phyloP scores from a whole-genome alignment of 2,888 invertebrate species.

The Cremastinae sp. region DNA sequence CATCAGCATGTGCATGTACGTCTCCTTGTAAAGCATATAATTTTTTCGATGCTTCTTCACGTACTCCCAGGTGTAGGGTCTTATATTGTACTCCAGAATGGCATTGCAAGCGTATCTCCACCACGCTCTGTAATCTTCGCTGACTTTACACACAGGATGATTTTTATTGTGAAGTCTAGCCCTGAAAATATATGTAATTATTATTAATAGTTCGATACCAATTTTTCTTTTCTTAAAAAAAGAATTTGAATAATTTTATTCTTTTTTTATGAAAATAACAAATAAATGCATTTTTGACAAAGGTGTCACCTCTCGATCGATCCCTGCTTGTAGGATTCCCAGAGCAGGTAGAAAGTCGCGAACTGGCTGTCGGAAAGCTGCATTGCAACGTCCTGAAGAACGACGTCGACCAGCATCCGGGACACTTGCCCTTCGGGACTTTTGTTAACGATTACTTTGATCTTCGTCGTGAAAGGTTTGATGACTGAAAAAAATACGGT shows the following conservation, averaged over 20 bases:
- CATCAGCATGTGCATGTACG: constrained; percentile 87
- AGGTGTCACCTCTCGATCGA: constrained; percentile 84
- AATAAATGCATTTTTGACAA: constrained; percentile 31
- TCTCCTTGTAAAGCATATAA: constrained; percentile 86
- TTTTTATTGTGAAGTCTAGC: constrained; percentile 82
- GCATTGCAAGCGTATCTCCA: constrained; percentile 89
- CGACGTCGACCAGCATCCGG: constrained; percentile 85
- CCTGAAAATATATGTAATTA: constrained; percentile 17
- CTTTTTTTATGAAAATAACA: background rate
- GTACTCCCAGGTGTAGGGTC: constrained; percentile 88
- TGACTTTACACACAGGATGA: constrained; percentile 83
- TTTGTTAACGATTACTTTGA: constrained; percentile 88
- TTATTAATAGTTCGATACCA: background rate
- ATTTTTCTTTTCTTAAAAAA: background rate
- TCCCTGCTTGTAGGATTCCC: constrained; percentile 85
- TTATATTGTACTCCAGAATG: constrained; percentile 86
- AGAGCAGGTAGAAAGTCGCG: constrained; percentile 83
- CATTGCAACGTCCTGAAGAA: constrained; percentile 88
- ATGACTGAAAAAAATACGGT: constrained; percentile 85
- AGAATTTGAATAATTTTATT: too few relatives aligned
- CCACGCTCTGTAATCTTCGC: constrained; percentile 86
- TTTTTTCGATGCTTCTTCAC: constrained; percentile 86
- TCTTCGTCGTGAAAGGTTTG: constrained; percentile 89
- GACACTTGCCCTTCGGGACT: constrained; percentile 84
- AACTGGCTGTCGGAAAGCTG: constrained; percentile 89